Percentiles rank a stretch among this genome's conserved stretches.
phyloP scores from a whole-genome alignment of 2,113 vertebrate species.

The Gymnarchus niloticus region DNA sequence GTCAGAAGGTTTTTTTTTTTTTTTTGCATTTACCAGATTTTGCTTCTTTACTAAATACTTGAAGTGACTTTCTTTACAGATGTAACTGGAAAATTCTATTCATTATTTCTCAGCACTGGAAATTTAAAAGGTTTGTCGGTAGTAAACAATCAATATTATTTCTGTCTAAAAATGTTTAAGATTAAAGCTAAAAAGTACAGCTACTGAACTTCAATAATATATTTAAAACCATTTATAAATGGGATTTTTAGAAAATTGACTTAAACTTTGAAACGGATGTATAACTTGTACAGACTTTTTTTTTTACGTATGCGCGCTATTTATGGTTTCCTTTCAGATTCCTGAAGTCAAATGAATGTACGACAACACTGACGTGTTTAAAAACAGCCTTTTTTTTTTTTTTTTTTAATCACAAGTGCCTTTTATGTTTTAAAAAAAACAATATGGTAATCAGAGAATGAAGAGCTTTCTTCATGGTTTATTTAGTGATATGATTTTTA shows the following conservation, averaged over 20 bases:
- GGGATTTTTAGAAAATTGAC: constrained; percentile 1
- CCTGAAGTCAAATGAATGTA: constrained; percentile 25
- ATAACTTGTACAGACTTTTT: background rate
- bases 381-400: constrained; percentile 13
- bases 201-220: constrained; percentile 19
- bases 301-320: constrained; percentile 12
- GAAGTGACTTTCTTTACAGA: background rate
- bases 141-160: constrained; percentile 6
- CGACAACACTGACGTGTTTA: constrained; percentile 9
- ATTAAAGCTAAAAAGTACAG: constrained; percentile 8
- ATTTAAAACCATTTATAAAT: constrained; percentile 16
- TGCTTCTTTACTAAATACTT: constrained; percentile 4
- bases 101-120: constrained; percentile 25
- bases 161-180: background rate
- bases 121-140: background rate
- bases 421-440: constrained; percentile 20
- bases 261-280: constrained; percentile 8
- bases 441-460: background rate
- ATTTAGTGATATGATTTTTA: background rate
- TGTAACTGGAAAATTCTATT: constrained; percentile 24
- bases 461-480: background rate
- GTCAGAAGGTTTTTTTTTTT: background rate
- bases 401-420: no score
- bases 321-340: constrained; percentile 5
- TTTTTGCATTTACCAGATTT: background rate